Evolutionary conservation across 1,140 invertebrate genomes (phyloP), one percentile per base, ranked within the genome.

Genomic region (Philopotamus ludificatus): DNA sequence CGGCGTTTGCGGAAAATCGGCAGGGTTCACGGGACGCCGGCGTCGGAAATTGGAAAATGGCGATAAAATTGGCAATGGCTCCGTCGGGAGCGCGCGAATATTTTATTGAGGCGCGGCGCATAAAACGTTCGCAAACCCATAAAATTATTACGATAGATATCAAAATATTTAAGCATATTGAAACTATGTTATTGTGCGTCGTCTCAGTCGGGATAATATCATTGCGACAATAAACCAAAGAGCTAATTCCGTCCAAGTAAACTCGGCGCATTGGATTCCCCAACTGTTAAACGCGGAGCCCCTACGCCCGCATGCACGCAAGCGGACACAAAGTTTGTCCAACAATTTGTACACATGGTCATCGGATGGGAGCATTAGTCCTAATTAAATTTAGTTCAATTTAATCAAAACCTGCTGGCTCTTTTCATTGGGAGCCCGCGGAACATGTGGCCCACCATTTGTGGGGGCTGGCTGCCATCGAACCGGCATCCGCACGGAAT

Each of bases 361-460:
- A 28, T 63, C 49, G 28, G 39, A n/a, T 18, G 47, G 61, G 34
- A 26, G 49, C 61, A 63, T 63, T 63, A 63, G 61, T 7, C 49
- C 61, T 53, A 63, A 63, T 63, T 63, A 63, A 63, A 63, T 63
- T 63, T 63, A 53, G 50, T 63, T 63, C 61, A 63, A 63, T 63
- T 63, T 63, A 63, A 63, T 63, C 61, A 63, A 50, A n/a, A 16
- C 49, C 20, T 18, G 50, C 59, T 47, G 50, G 61, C 49, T 28
- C 49, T 47, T 63, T 63, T 63, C 61, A 63, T 63, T 63, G 53
- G 61, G n/a, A 25, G 16, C 50, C 12, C 44, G 45, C 41, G 39
- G 25, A 55, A 44, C 61, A 63, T 63, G 47, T 54, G 61, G 61
- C 20, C 10, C 28, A 18, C n/a, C 47, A 39, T 63, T 53, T 20